Evolutionary conservation across 2,113 vertebrate genomes (phyloP).

Genomic region (Silurus glanis): DNA sequence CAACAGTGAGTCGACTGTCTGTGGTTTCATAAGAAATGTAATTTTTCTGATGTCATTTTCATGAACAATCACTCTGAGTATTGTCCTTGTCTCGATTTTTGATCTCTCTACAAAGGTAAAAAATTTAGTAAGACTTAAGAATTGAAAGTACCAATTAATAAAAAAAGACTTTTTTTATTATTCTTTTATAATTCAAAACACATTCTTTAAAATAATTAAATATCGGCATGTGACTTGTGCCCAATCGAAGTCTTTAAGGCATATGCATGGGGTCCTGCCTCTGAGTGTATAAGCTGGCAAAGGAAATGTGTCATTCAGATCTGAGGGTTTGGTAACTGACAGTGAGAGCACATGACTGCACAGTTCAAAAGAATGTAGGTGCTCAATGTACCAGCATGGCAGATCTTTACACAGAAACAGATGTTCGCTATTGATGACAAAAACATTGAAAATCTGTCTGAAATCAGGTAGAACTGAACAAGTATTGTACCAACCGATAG

Average conservation of each 20-base stretch:
- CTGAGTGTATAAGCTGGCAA: not conserved
- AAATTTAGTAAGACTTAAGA: no score
- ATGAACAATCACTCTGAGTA: not conserved
- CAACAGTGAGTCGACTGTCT: not conserved
- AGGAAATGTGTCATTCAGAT: not conserved
- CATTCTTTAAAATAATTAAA: no score
- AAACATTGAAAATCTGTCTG: not conserved
- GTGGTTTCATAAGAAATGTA: not conserved
- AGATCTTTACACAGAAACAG: not conserved
- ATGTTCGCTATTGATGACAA: not conserved
- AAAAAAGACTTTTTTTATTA: no score
- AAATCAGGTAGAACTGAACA: not conserved
- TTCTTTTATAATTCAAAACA: no score
- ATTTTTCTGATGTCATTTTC: not conserved
- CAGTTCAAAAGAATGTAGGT: not conserved
- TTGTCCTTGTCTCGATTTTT: not conserved
- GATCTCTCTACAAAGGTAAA: not conserved
- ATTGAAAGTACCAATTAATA: no score
- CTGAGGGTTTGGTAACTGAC: not conserved
- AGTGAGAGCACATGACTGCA: not conserved
- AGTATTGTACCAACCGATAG: no score
- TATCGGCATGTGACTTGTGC: no score
- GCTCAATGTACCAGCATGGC: not conserved
- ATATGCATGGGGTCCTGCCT: no score
- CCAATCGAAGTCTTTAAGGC: no score